Base-by-base conservation (phyloP, 2,888 invertebrate genomes). In the Amiota mariae region DNA sequence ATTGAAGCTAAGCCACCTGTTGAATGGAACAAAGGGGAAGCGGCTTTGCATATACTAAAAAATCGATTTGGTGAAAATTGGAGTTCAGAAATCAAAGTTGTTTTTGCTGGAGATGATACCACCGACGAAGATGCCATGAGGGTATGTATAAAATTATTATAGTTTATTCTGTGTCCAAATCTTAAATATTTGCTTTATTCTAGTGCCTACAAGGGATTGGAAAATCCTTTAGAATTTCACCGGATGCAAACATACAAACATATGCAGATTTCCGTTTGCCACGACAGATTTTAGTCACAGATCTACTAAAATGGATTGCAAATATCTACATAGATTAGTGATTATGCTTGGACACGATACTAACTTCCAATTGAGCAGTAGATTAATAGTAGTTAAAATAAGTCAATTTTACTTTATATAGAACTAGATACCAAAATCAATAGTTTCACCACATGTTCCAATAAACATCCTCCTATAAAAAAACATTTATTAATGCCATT, bases 81-180 rank as follows among this genome's bases (percentile, higher is more conserved):
- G 94, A 91, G 92, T 73, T 92, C 94, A 81, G 88, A 94, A 64
- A 92, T 94, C 71, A 91, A 93, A 78, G 94, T 96, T 78, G 94
- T 97, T 76, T 97, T 96, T 85, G 96, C 94, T 49, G 97, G 97
- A 76, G 96, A 97, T 89, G 97, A 96, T 89, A 93, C 93, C 73
- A 97, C 96, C 0, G 97, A 97, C 87, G 96, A 97, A 90, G 96
- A 97, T 89, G 96, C 96, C 54, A 96, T 97, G 95, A 91, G 93
- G 92, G 96, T 96, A 49, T 51, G 46, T 71, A 71, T 20, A 67
- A 67, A 49, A 46, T 1, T 15, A 49, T 67, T 10, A 12, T 15
- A 10, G 18, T 61, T 11, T 20, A 15, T 61, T 15, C 9, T 63
- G n/a, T 36, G 15, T 15, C 12, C 46, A 63, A 46, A 0, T 63